Evolutionary conservation across 2,113 vertebrate genomes (phyloP).

Genomic region (Megaceryle torquata): DNA sequence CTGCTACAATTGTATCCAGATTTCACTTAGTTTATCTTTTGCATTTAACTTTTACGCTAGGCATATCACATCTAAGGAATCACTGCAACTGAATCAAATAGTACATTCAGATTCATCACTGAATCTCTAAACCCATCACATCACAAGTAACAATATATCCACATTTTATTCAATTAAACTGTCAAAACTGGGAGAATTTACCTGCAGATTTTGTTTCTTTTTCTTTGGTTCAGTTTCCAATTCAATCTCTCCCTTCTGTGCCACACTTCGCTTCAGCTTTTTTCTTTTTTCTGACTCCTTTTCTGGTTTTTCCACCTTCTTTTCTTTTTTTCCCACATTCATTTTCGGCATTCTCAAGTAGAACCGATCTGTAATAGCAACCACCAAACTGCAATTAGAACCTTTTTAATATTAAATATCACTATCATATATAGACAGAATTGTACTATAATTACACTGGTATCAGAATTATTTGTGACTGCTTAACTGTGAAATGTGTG

Average conservation of each 20-base stretch:
- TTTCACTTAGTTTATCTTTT: not conserved
- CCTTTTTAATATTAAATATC: not conserved
- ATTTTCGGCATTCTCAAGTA: conserved; percentile 52
- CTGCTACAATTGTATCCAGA: not conserved
- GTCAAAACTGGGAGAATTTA: not conserved
- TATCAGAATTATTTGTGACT: not conserved
- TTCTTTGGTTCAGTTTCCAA: not conserved
- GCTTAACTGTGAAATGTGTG: not conserved
- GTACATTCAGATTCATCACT: too few species aligned
- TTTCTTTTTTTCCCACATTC: not conserved
- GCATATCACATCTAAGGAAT: not conserved
- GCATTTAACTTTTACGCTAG: not conserved
- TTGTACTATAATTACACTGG: not conserved
- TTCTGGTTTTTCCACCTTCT: not conserved
- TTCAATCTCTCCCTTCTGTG: not conserved
- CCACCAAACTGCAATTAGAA: not conserved
- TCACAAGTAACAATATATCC: not conserved
- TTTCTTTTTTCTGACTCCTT: conserved; percentile 40
- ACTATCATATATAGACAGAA: not conserved
- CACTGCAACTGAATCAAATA: not conserved
- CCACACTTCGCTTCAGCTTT: not conserved
- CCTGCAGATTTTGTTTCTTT: conserved; percentile 6
- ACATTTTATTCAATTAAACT: not conserved
- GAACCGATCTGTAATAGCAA: not conserved
- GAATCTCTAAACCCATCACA: not conserved